Base-by-base conservation (phyloP, 2,113 vertebrate genomes). In the Psophia crepitans region DNA sequence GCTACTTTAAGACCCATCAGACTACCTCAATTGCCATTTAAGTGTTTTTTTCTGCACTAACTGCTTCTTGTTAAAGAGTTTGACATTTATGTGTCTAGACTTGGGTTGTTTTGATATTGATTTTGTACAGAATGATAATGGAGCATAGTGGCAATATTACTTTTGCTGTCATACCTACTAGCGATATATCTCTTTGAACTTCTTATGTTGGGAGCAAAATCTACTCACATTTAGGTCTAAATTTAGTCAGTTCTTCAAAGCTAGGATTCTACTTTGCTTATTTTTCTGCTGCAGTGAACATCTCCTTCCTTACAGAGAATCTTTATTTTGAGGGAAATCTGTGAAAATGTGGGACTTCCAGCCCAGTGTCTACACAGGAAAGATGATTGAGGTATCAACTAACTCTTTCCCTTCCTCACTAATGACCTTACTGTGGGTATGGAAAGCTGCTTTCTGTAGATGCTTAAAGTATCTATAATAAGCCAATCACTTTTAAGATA, bases 1-100 rank as follows among this genome's bases (percentile, higher is more conserved):
- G 98, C 98, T 98, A 97, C 99, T 98, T 98, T 98, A 97, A 98
- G 98, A 98, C 98, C 98, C 98, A 95, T 98, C 98, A 98, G 98
- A 96, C 98, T 98, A 97, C 98, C 98, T 98, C 98, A 97, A 98
- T 98, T 97, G 98, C 96, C 97, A 98, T 98, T 98, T 98, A 98
- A 99, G 98, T 99, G 98, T 98, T 98, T 98, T 98, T 98, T 97
- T 96, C 97, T 96, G 96, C 95, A 94, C 97, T 97, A 96, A 96
- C 98, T 98, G 98, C 97, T 97, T 96, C 98, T 97, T 96, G 98
- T 98, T 98, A 98, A 98, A 98, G 96, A 97, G 96, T 97, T 97
- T 98, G 98, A 97, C 97, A 69, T 98, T 98, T 97, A 98, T 98
- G 97, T 77, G 98, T 98, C 98, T 98, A 98, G 98, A 98, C 98